Evolutionary conservation across 2,113 vertebrate genomes (phyloP).

Genomic region (Pagrus major): DNA sequence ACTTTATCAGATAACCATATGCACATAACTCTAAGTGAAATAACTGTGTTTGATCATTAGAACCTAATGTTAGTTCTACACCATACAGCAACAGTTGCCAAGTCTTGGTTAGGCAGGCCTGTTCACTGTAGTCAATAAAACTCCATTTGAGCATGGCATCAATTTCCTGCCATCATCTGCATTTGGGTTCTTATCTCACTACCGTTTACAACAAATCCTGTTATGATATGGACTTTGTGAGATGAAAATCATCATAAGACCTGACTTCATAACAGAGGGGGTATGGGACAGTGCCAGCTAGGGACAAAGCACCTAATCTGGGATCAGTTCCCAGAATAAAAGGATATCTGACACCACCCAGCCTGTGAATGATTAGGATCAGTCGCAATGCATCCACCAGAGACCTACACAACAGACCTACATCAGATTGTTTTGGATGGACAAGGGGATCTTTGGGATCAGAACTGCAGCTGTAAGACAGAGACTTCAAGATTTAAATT

Average conservation of each 20-base stretch:
- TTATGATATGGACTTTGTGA: conserved; percentile 7
- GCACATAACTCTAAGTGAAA: background rate
- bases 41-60: background rate
- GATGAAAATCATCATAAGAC: background rate
- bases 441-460: conserved; percentile 24
- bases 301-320: conserved; percentile 5
- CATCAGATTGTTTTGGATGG: background rate
- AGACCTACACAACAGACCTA: background rate
- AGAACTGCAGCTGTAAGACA: conserved; percentile 26
- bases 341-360: background rate
- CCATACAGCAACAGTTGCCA: background rate
- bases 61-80: background rate
- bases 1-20: background rate
- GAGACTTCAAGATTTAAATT: conserved; percentile 13
- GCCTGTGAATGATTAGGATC: conserved; percentile 11
- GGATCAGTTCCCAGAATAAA: background rate
- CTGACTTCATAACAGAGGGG: background rate
- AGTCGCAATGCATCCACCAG: conserved; percentile 1
- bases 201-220: conserved; percentile 1
- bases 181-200: background rate
- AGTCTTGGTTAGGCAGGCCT: background rate
- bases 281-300: background rate
- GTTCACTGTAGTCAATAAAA: conserved; percentile 1
- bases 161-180: background rate
- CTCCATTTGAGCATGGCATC: background rate